Base-by-base conservation (phyloP, 2,797 vertebrate genomes). In the Cygnus olor region DNA sequence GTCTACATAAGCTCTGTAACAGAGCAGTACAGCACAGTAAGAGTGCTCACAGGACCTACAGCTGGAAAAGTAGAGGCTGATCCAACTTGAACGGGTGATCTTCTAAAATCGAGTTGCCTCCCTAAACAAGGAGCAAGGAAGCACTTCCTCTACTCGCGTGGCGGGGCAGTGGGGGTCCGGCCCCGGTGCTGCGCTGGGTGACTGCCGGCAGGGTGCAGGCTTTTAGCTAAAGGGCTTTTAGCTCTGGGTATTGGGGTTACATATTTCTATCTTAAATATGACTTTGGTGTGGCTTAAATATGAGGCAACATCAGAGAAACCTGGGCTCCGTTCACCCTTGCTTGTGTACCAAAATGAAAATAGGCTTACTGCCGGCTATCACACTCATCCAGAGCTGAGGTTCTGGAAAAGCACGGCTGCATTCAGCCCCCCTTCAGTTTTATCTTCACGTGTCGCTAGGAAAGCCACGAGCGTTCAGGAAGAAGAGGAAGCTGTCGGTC, bases 261-360 rank as follows among this genome's bases (percentile, higher is more conserved):
- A 53, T 61, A 45, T 47, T n/a, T 44, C 68, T 79, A 8, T 32
- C 27, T 30, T 64, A 30, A 64, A 21, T 21, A 14, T 30, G 38
- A 20, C 61, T 64, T 42, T 9, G 38, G 20, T 64, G 20, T 42
- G 28, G 65, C 77, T 95, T 79, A 68, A 83, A 71, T 45, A 11
- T 85, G 72, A 79, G 34, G 85, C 20, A 63, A 69, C 83, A 74
- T 89, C 85, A 68, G 72, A 89, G 76, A 42, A 86, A 54, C 76
- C 73, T 93, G 87, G 78, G 34, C 24, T 94, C 86, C 45, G 54
- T 92, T 89, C 64, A 69, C 71, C 70, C 74, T 80, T 80, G 73
- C 73, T 93, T 93, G 25, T n/a, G 53, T 91, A 90, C 71, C 71
- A 68, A 66, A 72, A 80, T 77, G 60, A 81, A 80, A 93, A 86